Percentiles rank a stretch among this genome's conserved stretches.
Evolutionary conservation across 1,140 invertebrate species (phyloP).

Genomic region (Ips typographus): DNA sequence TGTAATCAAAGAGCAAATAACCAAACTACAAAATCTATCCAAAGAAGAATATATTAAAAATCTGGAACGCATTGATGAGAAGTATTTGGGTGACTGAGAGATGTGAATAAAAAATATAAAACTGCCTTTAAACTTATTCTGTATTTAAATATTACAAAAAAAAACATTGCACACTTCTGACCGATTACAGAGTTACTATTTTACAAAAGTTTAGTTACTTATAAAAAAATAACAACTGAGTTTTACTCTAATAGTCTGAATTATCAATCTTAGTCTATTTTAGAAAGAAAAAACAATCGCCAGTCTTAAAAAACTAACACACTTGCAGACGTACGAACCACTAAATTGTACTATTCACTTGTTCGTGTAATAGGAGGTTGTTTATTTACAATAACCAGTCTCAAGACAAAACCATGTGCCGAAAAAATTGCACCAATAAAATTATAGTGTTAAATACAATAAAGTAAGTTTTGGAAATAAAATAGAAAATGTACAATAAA

Average conservation of each 20-base stretch:
- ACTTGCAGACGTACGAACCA: background rate
- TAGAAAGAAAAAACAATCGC: conserved; percentile 1
- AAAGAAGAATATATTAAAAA: conserved; percentile 20
- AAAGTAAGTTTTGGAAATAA: too few relatives aligned
- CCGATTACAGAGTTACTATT: conserved; percentile 8
- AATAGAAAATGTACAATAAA: too few relatives aligned
- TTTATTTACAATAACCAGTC: too few relatives aligned
- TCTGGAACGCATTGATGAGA: conserved; percentile 8
- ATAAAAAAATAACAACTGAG: conserved; percentile 29
- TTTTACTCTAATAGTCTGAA: conserved; percentile 14
- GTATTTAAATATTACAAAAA: conserved; percentile 7
- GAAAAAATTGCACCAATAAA: too few relatives aligned
- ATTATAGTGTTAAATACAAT: too few relatives aligned
- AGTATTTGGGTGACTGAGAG: background rate
- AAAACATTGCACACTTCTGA: conserved; percentile 27
- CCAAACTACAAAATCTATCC: too few relatives aligned
- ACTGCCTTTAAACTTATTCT: background rate
- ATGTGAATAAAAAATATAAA: background rate
- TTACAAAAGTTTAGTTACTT: conserved; percentile 21
- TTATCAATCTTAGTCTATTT: background rate
- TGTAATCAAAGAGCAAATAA: too few relatives aligned
- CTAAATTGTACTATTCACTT: conserved; percentile 7
- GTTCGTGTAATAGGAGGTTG: background rate
- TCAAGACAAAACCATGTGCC: too few relatives aligned
- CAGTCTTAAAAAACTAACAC: conserved; percentile 12